Conservation (phyloP, 64 coral and sea anemone species). For the Montipora foliosa region DNA sequence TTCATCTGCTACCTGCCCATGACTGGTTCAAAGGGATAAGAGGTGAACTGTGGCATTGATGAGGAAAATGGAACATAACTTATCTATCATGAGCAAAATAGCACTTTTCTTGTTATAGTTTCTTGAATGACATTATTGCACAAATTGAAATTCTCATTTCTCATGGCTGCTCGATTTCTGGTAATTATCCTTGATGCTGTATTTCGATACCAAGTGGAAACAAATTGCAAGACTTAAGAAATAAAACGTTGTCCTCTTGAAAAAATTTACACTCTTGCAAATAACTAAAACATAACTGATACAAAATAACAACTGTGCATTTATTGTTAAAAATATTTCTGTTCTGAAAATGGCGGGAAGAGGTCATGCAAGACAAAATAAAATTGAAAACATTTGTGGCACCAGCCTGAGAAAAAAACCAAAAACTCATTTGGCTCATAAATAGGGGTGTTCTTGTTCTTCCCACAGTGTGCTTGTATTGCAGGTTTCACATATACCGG, state of each 20-base stretch:
- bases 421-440: too few relatives aligned
- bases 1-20: too few relatives aligned
- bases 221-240: too few relatives aligned
- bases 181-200: background rate
- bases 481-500: too few relatives aligned
- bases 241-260: too few relatives aligned
- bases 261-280: background rate
- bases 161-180: background rate
- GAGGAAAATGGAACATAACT: constrained; percentile 38
- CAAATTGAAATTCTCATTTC: too few relatives aligned
- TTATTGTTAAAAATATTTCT: background rate
- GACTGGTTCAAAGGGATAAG: too few relatives aligned
- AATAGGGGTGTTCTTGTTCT: too few relatives aligned
- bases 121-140: too few relatives aligned
- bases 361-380: constrained; percentile 10
- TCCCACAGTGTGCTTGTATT: too few relatives aligned
- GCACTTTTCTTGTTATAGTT: background rate
- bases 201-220: too few relatives aligned
- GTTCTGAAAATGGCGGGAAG: background rate
- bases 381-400: constrained; percentile 51
- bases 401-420: background rate
- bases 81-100: too few relatives aligned
- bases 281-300: constrained; percentile 41
- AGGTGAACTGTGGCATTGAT: constrained; percentile 52
- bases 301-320: constrained; percentile 6